These are phyloP conservation scores for Pristionchus maxplancki DNA, from an alignment of 2,888 invertebrate species.

Conservation along the genomic window DNA sequence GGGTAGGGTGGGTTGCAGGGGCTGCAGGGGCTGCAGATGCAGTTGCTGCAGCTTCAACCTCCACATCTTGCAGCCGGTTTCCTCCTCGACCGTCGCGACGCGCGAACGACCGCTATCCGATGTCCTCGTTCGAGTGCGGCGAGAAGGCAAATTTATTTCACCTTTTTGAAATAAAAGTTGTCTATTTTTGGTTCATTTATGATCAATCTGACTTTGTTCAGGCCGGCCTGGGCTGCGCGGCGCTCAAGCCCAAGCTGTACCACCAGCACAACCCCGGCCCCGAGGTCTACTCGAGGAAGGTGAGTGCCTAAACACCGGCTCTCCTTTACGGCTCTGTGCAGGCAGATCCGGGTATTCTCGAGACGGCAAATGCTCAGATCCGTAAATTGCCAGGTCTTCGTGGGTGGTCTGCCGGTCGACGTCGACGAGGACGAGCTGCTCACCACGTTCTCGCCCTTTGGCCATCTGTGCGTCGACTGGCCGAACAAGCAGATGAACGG, in stretches of 20 bases:
- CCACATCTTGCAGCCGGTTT: not conserved
- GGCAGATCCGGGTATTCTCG: no score
- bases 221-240: not conserved
- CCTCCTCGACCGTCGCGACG: not conserved
- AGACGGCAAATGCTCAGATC: not conserved
- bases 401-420: slow-evolving; percentile 96
- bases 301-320: slow-evolving; percentile 78
- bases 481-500: slow-evolving; percentile 86
- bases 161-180: no score
- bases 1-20: not conserved
- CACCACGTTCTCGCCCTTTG: slow-evolving; percentile 95
- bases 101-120: not conserved
- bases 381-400: slow-evolving; percentile 82
- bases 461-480: slow-evolving; percentile 98
- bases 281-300: slow-evolving; percentile 85
- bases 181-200: no score
- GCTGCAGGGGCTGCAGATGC: not conserved
- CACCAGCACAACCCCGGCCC: slow-evolving; percentile 66
- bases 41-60: no score
- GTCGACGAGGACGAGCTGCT: slow-evolving; percentile 99
- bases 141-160: no score
- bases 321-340: no score
- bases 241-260: slow-evolving; percentile 55
- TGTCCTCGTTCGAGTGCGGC: slow-evolving; percentile 14
- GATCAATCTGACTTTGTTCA: no score